These are phyloP conservation scores for Campaea margaritaria DNA, from an alignment of 2,888 invertebrate species.

Conservation along the genomic window DNA sequence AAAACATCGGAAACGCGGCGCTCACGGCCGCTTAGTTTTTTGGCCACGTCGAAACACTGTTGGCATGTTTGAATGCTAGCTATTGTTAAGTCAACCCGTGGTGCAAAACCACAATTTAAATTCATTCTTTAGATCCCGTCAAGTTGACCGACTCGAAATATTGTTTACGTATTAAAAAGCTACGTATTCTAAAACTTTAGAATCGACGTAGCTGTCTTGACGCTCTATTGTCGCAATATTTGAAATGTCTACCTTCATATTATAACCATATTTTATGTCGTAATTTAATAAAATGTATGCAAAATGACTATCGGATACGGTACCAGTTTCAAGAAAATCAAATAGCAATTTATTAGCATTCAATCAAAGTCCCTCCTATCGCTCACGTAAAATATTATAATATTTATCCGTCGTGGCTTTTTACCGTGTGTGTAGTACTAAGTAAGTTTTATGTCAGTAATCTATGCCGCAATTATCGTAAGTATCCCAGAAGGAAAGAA, in stretches of 20 bases:
- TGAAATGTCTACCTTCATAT: background rate
- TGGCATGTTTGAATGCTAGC: conserved; percentile 23
- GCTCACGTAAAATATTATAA: background rate
- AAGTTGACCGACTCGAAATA: too few species aligned
- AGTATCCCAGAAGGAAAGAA: conserved; percentile 30
- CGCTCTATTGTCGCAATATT: too few species aligned
- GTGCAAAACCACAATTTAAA: background rate
- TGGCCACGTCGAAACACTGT: conserved; percentile 38
- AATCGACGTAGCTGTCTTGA: too few species aligned
- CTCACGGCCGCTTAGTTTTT: conserved; percentile 62
- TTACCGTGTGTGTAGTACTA: too few species aligned
- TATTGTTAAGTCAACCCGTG: conserved; percentile 16
- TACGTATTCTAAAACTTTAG: too few species aligned
- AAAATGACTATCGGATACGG: background rate
- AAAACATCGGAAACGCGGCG: conserved; percentile 60
- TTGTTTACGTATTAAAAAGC: too few species aligned
- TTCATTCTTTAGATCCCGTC: too few species aligned
- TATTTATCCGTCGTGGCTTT: background rate
- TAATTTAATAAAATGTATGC: background rate
- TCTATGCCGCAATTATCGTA: conserved; percentile 13
- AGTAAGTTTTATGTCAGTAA: background rate
- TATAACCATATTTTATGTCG: background rate
- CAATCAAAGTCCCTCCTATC: background rate
- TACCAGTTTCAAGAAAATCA: background rate
- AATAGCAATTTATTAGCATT: background rate